Conservation (phyloP, 2,113 vertebrate species). For the Eudyptes chrysolophus region DNA sequence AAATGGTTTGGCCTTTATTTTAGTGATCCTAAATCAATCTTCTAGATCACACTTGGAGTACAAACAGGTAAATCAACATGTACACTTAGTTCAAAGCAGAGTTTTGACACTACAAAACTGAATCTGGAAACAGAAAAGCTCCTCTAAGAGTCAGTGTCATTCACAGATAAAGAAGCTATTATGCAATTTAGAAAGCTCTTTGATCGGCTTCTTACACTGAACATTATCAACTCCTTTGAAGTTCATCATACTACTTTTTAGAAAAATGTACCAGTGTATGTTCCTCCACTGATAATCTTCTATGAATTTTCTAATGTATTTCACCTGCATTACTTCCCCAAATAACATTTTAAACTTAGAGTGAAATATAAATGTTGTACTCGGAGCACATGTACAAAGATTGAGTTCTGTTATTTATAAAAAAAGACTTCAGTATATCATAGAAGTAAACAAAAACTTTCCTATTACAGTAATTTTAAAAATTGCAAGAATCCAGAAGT, state of each 20-base stretch:
- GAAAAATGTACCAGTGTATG: not conserved
- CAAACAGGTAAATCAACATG: conserved; percentile 15
- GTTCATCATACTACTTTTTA: not conserved
- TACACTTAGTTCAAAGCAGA: conserved; percentile 35
- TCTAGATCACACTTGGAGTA: not conserved
- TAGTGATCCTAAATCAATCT: not conserved
- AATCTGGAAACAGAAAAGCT: conserved; percentile 20
- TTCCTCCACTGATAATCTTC: not conserved
- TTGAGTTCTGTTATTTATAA: not conserved
- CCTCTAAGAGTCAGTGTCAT: conserved; percentile 42
- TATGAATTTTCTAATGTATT: not conserved
- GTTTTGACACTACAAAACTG: conserved; percentile 52
- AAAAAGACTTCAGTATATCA: not conserved
- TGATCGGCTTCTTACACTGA: conserved; percentile 36
- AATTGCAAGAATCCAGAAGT: not conserved
- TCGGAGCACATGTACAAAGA: not conserved
- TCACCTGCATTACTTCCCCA: not conserved
- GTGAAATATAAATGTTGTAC: not conserved
- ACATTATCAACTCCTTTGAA: conserved; percentile 6
- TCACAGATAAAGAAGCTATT: conserved; percentile 33
- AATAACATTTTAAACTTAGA: not conserved
- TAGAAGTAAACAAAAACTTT: not conserved
- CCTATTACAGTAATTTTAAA: not conserved
- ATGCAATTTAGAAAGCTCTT: conserved; percentile 11
- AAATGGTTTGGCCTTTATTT: not conserved